A percentile compares a stretch with the other conserved stretches of the same genome.
These are phyloP conservation scores for Acleris holmiana DNA, from an alignment of 2,888 invertebrate genomes.

Conservation along the genomic window DNA sequence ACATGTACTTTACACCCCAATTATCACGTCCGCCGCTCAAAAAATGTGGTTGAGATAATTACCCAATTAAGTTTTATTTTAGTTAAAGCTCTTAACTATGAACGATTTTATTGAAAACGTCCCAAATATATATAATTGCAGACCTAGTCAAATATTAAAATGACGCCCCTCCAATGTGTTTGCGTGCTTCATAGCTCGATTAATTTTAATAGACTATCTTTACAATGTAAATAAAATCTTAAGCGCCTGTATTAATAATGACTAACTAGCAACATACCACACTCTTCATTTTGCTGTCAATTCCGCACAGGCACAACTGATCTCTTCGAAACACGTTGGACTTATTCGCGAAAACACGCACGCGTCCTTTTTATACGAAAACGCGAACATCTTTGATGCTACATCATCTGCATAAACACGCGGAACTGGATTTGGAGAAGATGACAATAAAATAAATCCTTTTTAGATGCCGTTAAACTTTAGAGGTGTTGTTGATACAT, in stretches of 20 bases:
- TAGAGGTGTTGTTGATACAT: constrained; percentile 8
- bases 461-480: constrained; percentile 14
- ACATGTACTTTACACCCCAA: too few species aligned
- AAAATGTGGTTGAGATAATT: too few species aligned
- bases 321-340: constrained; percentile 2
- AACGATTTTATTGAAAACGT: too few species aligned
- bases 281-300: constrained; percentile 30
- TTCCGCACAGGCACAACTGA: constrained; percentile 3
- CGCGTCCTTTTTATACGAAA: constrained; percentile 25
- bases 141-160: too few species aligned
- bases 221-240: too few species aligned
- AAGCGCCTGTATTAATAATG: constrained; percentile 14
- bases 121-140: too few species aligned
- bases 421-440: constrained; percentile 24
- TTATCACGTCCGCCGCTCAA: too few species aligned
- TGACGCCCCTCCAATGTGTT: too few species aligned
- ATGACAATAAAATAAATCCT: constrained; percentile 26
- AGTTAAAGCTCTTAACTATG: too few species aligned
- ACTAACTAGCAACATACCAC: constrained; percentile 30
- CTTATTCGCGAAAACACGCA: constrained; percentile 7
- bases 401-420: constrained; percentile 1
- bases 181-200: too few species aligned
- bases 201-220: too few species aligned
- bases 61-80: too few species aligned
- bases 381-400: constrained; percentile 1